Evolutionary conservation across 2,888 invertebrate species (phyloP).

Genomic region (Nycteola revayana): DNA sequence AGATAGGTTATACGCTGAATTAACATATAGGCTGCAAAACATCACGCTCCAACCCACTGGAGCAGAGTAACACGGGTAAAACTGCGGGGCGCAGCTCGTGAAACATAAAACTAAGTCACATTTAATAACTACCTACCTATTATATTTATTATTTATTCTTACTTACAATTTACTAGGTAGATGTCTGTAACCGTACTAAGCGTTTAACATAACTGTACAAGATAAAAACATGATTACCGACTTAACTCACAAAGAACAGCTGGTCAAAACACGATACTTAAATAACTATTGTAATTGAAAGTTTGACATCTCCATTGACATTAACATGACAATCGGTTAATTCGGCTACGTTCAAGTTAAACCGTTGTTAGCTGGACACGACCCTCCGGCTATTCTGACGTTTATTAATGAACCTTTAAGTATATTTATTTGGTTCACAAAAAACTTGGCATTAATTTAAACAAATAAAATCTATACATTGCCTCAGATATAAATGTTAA

Average conservation of each 20-base stretch:
- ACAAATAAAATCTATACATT: conserved; percentile 41
- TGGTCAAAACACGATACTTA: not conserved
- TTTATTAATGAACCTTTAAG: conserved; percentile 57
- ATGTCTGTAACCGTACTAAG: conserved; percentile 18
- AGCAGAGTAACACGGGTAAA: too few species aligned
- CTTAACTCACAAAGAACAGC: conserved; percentile 2
- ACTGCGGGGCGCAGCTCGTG: too few species aligned
- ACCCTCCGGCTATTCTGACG: conserved; percentile 37
- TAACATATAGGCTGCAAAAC: too few species aligned
- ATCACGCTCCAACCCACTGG: too few species aligned
- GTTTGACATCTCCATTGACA: conserved; percentile 14
- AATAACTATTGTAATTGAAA: conserved; percentile 7
- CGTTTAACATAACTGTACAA: not conserved
- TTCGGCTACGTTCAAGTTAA: conserved; percentile 19
- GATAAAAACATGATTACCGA: conserved; percentile 6
- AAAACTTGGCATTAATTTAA: too few species aligned
- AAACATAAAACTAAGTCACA: too few species aligned
- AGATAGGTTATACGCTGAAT: too few species aligned
- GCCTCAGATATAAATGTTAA: conserved; percentile 33
- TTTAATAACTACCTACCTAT: too few species aligned
- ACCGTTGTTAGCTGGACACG: conserved; percentile 16
- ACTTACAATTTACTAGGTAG: conserved; percentile 1
- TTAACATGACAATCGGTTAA: conserved; percentile 31
- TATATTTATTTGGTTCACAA: too few species aligned
- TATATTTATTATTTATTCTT: too few species aligned